These are phyloP conservation scores for Molossus molossus DNA, from an alignment of 2,797 vertebrate genomes.

Conservation along the genomic window DNA sequence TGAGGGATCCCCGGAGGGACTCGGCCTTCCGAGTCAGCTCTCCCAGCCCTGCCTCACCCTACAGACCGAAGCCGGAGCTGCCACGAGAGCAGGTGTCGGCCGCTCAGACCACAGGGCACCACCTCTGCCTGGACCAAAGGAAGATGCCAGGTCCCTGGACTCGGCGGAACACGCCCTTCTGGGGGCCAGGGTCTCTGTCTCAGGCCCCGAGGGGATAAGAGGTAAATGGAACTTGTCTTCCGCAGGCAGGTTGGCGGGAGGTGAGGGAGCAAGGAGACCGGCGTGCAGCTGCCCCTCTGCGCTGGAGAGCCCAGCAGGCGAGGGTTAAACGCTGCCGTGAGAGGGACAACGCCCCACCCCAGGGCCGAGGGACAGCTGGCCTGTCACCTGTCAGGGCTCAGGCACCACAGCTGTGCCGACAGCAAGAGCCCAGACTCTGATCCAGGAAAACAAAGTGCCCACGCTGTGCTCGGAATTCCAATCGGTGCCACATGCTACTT, in stretches of 20 bases:
- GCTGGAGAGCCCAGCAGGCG: accelerated
- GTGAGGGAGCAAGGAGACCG: accelerated
- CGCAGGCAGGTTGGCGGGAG: background rate
- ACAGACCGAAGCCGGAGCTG: no score
- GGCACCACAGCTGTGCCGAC: conserved; percentile 79
- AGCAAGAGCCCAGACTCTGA: conserved; percentile 75
- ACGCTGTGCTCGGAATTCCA: conserved; percentile 80
- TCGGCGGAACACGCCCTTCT: background rate
- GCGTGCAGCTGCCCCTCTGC: background rate
- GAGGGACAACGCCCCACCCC: background rate
- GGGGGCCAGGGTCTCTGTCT: background rate
- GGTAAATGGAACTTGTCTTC: background rate
- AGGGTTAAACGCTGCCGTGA: background rate
- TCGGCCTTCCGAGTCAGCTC: background rate
- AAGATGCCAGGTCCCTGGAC: no score
- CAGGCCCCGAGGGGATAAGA: background rate
- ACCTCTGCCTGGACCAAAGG: background rate
- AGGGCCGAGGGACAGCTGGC: background rate
- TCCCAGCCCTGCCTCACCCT: background rate
- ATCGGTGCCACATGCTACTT: conserved; percentile 38
- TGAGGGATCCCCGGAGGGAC: background rate
- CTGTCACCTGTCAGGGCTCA: conserved; percentile 86
- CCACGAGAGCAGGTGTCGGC: background rate
- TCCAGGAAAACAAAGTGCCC: conserved; percentile 72
- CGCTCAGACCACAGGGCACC: background rate